Evolutionary conservation across 2,113 vertebrate genomes (phyloP).

Genomic region (Oriolus oriolus): DNA sequence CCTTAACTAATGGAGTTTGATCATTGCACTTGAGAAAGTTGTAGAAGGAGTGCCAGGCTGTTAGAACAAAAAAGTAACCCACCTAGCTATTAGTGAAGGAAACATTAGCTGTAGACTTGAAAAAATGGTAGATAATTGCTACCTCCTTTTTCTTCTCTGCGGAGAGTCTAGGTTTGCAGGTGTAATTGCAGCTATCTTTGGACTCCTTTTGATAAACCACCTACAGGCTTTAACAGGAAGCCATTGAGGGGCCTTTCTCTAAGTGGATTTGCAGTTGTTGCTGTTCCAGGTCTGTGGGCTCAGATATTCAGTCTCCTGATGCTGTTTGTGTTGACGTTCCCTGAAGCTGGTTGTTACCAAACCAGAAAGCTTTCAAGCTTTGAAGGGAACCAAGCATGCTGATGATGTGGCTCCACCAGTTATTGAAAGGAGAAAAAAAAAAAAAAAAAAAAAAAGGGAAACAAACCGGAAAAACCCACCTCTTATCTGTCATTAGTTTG

Average conservation of each 20-base stretch:
- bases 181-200: neutral
- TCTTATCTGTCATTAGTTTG: neutral
- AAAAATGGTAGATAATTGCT: neutral
- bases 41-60: neutral
- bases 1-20: neutral
- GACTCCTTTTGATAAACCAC: neutral
- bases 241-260: fast-evolving
- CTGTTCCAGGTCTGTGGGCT: neutral
- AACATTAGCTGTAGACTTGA: neutral
- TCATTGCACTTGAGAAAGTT: neutral
- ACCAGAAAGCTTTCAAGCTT: neutral
- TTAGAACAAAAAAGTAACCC: neutral
- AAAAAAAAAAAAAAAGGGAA: fast-evolving
- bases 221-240: neutral
- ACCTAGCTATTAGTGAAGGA: neutral
- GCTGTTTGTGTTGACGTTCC: neutral
- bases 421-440: neutral
- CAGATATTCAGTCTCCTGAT: neutral
- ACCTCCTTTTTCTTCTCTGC: neutral
- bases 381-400: neutral
- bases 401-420: neutral
- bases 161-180: neutral
- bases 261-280: neutral
- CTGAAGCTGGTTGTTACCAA: neutral
- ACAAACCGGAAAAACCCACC: neutral